These are phyloP conservation scores for Temnopleurus reevesii DNA, from an alignment of 53 echinoderm and acorn worm species.

Conservation along the genomic window DNA sequence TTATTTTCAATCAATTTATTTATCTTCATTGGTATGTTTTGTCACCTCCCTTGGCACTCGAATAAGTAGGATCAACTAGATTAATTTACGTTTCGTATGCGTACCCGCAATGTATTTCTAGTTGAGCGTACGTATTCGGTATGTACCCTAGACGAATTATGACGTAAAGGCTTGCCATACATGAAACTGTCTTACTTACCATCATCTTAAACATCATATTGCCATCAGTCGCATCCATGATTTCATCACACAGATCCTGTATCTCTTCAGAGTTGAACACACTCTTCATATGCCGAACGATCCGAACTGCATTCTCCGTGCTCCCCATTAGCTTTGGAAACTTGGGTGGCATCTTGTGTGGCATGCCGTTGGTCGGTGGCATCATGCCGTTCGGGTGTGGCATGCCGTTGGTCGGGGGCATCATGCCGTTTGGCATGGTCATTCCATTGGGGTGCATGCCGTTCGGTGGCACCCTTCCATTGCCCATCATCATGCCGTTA, in stretches of 20 bases:
- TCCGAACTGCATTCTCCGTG: conserved; percentile 9
- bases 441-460: conserved; percentile 3
- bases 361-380: no score
- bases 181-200: neutral
- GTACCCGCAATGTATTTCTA: no score
- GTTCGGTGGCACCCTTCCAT: neutral
- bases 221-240: conserved; percentile 15
- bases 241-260: conserved; percentile 52
- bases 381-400: neutral
- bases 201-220: conserved; percentile 50
- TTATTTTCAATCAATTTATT: no score
- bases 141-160: no score
- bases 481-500: neutral
- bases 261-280: conserved; percentile 48
- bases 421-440: neutral
- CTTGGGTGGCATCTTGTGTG: conserved; percentile 34
- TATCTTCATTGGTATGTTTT: no score
- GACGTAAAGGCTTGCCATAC: no score
- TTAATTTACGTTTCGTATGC: no score
- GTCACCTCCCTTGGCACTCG: no score
- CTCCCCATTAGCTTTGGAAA: conserved; percentile 41
- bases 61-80: no score
- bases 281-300: conserved; percentile 45
- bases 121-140: no score
- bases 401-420: neutral